Percentiles rank a stretch among this genome's conserved stretches.
These are phyloP conservation scores for Enteromius mattozi DNA, from an alignment of 2,797 vertebrate genomes.

Conservation along the genomic window DNA sequence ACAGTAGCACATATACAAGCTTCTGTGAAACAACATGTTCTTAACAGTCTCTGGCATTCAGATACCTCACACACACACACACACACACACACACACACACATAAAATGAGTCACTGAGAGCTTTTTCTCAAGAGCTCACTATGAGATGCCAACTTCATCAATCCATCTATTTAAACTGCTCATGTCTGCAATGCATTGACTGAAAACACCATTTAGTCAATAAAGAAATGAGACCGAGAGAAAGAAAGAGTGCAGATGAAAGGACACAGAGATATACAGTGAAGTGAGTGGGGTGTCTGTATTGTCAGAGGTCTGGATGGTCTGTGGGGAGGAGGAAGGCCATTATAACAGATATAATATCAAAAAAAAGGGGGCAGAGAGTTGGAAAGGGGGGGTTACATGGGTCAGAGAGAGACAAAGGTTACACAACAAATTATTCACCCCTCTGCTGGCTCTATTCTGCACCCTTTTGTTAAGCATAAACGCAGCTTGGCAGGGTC, in stretches of 20 bases:
- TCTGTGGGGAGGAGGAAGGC: slow-evolving; percentile 55
- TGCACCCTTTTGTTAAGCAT: slow-evolving; percentile 73
- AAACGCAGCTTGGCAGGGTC: slow-evolving; percentile 64
- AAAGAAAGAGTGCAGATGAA: slow-evolving; percentile 22
- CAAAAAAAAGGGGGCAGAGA: slow-evolving; percentile 63
- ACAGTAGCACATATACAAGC: slow-evolving; percentile 13
- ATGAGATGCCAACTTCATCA: slow-evolving; percentile 64
- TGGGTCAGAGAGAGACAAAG: slow-evolving; percentile 64
- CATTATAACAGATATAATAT: slow-evolving; percentile 69
- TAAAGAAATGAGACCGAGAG: background rate
- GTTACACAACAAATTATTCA: slow-evolving; percentile 76
- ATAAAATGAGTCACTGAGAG: slow-evolving; percentile 64
- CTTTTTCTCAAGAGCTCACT: slow-evolving; percentile 62
- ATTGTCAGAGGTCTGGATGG: slow-evolving; percentile 38
- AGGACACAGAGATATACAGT: slow-evolving; percentile 45
- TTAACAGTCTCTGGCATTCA: slow-evolving; percentile 28
- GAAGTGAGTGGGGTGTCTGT: slow-evolving; percentile 28
- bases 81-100: slow-evolving; percentile 47
- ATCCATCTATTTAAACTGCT: slow-evolving; percentile 52
- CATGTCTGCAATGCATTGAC: slow-evolving; percentile 37
- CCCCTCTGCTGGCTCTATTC: slow-evolving; percentile 68
- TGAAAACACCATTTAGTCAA: slow-evolving; percentile 34
- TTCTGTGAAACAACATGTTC: slow-evolving; percentile 30
- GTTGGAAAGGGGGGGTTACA: slow-evolving; percentile 30
- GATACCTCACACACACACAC: slow-evolving; percentile 28